Evolutionary conservation across 2,888 invertebrate species (phyloP).

Genomic region (Lottia scabra): DNA sequence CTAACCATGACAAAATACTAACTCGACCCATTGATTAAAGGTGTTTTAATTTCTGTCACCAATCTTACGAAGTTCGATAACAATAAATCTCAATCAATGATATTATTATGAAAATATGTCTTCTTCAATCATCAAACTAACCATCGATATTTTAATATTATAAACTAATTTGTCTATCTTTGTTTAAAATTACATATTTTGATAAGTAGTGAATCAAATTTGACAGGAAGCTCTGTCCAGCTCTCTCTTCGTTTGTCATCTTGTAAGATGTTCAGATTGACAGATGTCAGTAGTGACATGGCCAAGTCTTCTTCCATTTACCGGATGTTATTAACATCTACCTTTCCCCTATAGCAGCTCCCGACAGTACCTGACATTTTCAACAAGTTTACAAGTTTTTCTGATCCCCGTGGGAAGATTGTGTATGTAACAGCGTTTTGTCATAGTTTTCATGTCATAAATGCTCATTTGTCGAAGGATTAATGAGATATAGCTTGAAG

Average conservation of each 20-base stretch:
- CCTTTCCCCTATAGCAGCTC: neutral
- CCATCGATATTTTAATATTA: too few species aligned
- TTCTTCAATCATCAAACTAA: too few species aligned
- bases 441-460: neutral
- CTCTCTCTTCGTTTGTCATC: neutral
- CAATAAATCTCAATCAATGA: too few species aligned
- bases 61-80: too few species aligned
- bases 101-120: too few species aligned
- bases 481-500: neutral
- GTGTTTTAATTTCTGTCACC: too few species aligned
- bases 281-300: neutral
- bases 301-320: neutral
- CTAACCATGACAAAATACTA: too few species aligned
- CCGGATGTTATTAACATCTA: conserved; percentile 3
- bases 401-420: neutral
- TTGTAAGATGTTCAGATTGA: neutral
- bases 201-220: neutral
- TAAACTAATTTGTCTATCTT: too few species aligned
- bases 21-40: too few species aligned
- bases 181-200: neutral
- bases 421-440: too few species aligned
- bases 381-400: neutral
- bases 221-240: neutral
- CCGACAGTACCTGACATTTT: neutral
- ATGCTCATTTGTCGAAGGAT: neutral